Evolutionary conservation across 1,140 invertebrate species (phyloP), one percentile per base, ranked within the genome.

Genomic region (Agrypnia vestita): DNA sequence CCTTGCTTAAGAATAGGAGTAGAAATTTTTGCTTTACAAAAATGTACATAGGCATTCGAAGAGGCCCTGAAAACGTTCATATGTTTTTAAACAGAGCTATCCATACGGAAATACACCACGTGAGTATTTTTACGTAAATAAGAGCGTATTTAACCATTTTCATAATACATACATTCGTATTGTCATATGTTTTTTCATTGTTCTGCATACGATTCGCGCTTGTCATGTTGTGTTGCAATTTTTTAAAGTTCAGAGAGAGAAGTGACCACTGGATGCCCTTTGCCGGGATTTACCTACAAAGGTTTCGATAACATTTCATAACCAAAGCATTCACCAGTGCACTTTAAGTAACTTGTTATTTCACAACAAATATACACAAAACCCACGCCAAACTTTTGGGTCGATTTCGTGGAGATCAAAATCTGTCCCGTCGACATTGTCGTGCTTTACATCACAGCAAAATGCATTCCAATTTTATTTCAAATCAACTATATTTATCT

Each of bases 271-370:
- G 51, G 21, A 35, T 73, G 69, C 51, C 69, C 69, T 73, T 73
- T 73, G 4, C 1, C 10, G 21, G 13, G 15, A 55, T 17, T 17
- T 21, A 55, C 9, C 44, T 21, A 55, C 9, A 55, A 73, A 73
- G 51, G 25, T 55, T 55, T 73, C 47, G 51, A 73, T 55, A 73
- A 35, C 51, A 43, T 73, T 73, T 73, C 69, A 51, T 49, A 73
- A 73, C 21, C n/a, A 19, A 69, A 69, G 17, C 64, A 69, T 11
- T 69, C 43, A 7, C 64, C 64, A 69, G 64, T 73, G 69, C 69
- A 47, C 69, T 73, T 73, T 73, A 35, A 35, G 49, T 21, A 35
- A 53, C 64, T 15, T 25, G 69, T 71, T 25, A 55, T 73, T 73
- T 73, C 69, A 55, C 25, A 73, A 73, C 69, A n/a, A 73, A 15